Base-by-base conservation (phyloP, 2,113 vertebrate genomes). In the Hippocampus zosterae region DNA sequence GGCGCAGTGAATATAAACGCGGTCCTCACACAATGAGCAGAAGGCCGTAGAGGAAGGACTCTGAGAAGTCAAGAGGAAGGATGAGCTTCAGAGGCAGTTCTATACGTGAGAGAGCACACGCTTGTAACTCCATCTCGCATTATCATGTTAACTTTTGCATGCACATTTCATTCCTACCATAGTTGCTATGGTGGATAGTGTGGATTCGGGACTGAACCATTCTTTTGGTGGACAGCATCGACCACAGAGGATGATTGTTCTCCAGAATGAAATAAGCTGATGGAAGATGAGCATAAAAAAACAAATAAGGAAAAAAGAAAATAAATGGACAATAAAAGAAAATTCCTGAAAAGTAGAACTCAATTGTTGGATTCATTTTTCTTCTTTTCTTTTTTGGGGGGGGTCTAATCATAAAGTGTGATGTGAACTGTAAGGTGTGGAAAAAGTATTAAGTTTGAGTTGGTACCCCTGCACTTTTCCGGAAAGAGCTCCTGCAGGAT, bases 11-110 rank as follows among this genome's bases (percentile, higher is more conserved):
- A 33, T 42, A 19, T 11, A 73, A 73, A 65, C 13, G 8, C 13
- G 11, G 70, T 84, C 92, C 95, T 95, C 92, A 96, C 96, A 96
- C 88, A 69, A 98, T 84, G 74, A 98, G 91, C 6, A 98, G 94
- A 23, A 97, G 92, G 77, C 94, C 93, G 77, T 98, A 98, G 80
- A 93, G 88, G 87, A 87, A 93, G 83, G 92, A 91, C 42, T 95
- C 95, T 27, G 96, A 95, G 88, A 98, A 98, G 89, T 95, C 94
- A 73, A 90, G 92, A 56, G 96, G 96, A 84, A 93, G 90, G 79
- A 91, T 92, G 83, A 98, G 93, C 90, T 94, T 94, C 88, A 98
- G 91, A 84, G 94, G 94, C 82, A 98, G 92, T 87, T 95, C 96
- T 98, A 92, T 76, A 89, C 85, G 91, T 70, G 46, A 91, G 67